A percentile compares a stretch with the other conserved stretches of the same genome.
Conservation (phyloP, 2,113 vertebrate genomes). For the Dipodomys spectabilis region DNA sequence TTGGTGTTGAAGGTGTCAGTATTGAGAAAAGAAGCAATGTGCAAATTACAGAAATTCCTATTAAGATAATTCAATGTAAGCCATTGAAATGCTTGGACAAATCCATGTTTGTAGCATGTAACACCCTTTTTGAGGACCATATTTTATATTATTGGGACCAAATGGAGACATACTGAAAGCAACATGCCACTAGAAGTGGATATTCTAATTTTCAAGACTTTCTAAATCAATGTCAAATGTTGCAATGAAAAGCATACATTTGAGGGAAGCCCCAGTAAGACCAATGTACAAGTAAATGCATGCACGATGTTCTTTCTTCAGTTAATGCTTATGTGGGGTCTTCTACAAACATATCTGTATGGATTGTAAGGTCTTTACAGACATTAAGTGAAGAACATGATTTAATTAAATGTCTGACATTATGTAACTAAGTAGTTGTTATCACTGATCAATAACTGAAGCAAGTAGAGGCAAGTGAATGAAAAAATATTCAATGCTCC, state of each 20-base stretch:
- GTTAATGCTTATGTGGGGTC: neutral
- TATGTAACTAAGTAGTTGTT: neutral
- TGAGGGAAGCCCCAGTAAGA: neutral
- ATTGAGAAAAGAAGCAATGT: neutral
- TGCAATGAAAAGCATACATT: neutral
- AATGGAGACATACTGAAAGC: neutral
- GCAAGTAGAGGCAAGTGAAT: neutral
- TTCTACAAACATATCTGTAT: neutral
- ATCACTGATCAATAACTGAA: neutral
- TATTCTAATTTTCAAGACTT: neutral
- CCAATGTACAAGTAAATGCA: neutral
- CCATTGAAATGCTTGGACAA: neutral
- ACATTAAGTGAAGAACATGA: neutral
- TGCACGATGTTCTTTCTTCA: neutral
- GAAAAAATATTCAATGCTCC: neutral
- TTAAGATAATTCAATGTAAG: neutral
- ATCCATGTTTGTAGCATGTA: neutral
- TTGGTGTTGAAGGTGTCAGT: neutral
- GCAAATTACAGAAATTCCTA: neutral
- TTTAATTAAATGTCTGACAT: constrained; percentile 3
- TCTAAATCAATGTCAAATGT: neutral
- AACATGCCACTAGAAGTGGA: neutral
- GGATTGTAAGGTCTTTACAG: neutral
- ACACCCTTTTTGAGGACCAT: neutral
- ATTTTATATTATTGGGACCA: neutral